phyloP scores from a whole-genome alignment of 2,888 invertebrate species.

The Drymonia ruficornis region DNA sequence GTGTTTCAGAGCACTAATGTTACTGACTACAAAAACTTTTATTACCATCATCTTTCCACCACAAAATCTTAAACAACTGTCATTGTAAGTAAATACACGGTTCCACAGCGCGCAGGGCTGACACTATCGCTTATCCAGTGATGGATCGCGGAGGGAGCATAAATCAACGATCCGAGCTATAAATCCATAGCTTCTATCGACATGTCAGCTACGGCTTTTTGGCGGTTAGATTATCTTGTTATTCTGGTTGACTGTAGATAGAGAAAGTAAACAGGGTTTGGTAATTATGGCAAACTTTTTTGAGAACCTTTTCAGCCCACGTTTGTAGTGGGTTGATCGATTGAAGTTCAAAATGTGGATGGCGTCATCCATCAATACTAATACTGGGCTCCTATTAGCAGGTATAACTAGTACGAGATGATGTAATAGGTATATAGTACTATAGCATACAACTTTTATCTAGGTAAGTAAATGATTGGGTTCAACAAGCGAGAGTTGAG shows the following conservation, averaged over 20 bases:
- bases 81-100: slow-evolving; percentile 36
- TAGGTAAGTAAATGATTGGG: no score
- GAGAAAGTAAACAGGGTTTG: neutral
- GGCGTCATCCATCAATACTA: neutral
- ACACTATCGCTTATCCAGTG: slow-evolving; percentile 52
- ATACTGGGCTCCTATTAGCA: neutral
- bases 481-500: no score
- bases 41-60: neutral
- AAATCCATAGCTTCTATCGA: slow-evolving; percentile 48
- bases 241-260: slow-evolving; percentile 19
- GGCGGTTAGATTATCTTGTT: slow-evolving; percentile 42
- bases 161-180: slow-evolving; percentile 53
- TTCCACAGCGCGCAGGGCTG: slow-evolving; percentile 21
- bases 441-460: neutral
- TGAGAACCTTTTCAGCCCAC: neutral
- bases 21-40: no score
- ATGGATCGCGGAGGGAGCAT: slow-evolving; percentile 56
- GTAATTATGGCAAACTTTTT: no score
- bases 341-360: neutral
- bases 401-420: no score
- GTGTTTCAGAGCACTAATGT: no score
- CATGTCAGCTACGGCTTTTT: slow-evolving; percentile 43
- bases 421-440: neutral
- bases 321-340: neutral
- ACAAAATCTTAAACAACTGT: slow-evolving; percentile 17